These are phyloP conservation scores for Paradisaea rubra DNA, from an alignment of 2,113 vertebrate genomes.

Conservation along the genomic window DNA sequence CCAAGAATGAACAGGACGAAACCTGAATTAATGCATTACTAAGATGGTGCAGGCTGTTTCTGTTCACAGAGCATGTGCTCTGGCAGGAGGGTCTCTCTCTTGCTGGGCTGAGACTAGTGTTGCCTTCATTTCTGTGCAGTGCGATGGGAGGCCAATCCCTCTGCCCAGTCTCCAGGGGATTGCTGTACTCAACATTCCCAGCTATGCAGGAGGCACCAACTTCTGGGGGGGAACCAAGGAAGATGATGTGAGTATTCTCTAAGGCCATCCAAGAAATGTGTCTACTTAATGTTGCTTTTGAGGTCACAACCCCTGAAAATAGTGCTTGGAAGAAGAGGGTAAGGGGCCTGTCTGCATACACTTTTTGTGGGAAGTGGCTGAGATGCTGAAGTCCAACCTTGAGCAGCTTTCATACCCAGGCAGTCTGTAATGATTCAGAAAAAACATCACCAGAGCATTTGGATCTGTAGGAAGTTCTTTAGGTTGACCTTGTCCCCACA, in stretches of 20 bases:
- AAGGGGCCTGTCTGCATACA: background rate
- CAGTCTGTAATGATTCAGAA: background rate
- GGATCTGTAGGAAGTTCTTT: background rate
- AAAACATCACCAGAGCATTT: background rate
- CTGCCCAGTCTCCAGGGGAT: conserved; percentile 93
- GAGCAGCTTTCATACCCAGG: background rate
- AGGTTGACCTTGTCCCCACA: background rate
- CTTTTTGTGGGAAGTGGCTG: background rate
- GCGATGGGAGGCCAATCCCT: conserved; percentile 88
- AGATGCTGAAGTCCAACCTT: background rate
- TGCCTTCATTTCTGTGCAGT: conserved; percentile 65
- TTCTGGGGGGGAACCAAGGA: conserved; percentile 97
- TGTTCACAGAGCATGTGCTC: background rate
- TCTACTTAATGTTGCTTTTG: background rate
- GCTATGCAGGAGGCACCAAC: conserved; percentile 93
- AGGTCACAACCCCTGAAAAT: background rate
- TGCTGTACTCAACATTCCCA: conserved; percentile 92
- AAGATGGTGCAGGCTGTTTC: background rate
- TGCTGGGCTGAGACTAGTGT: background rate
- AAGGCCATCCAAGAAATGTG: background rate
- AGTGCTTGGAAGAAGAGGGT: background rate
- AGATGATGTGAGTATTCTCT: conserved; percentile 81
- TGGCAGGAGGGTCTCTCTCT: background rate
- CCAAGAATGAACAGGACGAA: background rate
- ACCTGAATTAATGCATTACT: background rate